A percentile compares a stretch with the other conserved stretches of the same genome.
Evolutionary conservation across 2,113 vertebrate species (phyloP).

Genomic region (Campylomormyrus numenius): DNA sequence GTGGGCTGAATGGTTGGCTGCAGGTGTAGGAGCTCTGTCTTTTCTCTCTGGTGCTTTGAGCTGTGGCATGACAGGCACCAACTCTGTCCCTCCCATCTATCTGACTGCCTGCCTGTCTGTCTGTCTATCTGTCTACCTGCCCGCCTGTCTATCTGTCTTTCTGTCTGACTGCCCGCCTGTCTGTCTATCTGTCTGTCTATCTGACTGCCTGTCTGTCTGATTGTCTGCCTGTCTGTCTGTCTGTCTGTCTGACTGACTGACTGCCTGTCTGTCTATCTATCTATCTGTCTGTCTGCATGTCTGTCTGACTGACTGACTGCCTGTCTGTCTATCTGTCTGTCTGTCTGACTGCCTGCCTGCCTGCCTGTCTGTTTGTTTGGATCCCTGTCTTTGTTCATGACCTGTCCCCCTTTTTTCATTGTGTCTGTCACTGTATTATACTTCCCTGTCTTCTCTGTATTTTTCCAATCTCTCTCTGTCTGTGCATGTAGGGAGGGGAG

Average conservation of each 20-base stretch:
- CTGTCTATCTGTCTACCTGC: rapidly evolving
- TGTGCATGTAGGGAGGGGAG: conserved; percentile 80
- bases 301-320: no score
- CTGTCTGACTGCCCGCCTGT: neutral
- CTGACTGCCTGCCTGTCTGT: neutral
- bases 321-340: no score
- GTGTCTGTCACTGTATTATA: neutral
- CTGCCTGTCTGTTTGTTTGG: neutral
- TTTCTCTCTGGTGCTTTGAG: neutral
- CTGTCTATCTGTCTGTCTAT: no score
- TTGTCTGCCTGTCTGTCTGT: neutral
- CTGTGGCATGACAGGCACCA: neutral
- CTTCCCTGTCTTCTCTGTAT: neutral
- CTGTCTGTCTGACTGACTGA: neutral
- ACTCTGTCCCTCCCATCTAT: neutral
- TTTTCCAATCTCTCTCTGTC: neutral
- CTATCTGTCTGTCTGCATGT: rapidly evolving
- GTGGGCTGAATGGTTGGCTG: neutral
- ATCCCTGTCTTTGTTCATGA: neutral
- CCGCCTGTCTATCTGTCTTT: neutral
- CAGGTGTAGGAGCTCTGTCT: neutral
- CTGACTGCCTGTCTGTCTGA: no score
- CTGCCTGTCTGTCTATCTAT: neutral
- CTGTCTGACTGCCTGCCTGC: neutral
- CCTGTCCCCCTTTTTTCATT: neutral